phyloP scores from a whole-genome alignment of 35 echinoderm and acorn worm species.

The Eucidaris tribuloides region DNA sequence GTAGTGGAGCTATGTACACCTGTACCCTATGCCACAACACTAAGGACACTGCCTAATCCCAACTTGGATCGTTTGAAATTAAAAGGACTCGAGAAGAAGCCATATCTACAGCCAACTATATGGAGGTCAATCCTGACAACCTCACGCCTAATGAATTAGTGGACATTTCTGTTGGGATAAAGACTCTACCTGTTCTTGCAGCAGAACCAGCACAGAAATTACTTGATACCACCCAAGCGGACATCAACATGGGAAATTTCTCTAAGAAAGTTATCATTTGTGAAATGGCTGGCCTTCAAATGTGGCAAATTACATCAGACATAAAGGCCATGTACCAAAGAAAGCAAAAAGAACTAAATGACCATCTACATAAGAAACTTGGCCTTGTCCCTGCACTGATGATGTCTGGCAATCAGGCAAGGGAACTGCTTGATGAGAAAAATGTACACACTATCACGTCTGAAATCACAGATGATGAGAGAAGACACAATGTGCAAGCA shows the following conservation, averaged over 20 bases:
- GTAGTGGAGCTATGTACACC: slow-evolving; percentile 15
- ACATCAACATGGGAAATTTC: slow-evolving; percentile 45
- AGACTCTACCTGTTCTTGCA: slow-evolving; percentile 16
- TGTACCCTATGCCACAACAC: slow-evolving; percentile 45
- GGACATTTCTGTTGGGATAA: background rate
- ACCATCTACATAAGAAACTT: background rate
- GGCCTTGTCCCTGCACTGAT: slow-evolving; percentile 11
- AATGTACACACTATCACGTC: background rate
- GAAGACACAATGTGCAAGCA: no score
- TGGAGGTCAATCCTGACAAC: slow-evolving; percentile 26
- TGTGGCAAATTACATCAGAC: slow-evolving; percentile 5
- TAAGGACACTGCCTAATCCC: background rate
- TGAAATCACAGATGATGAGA: no score
- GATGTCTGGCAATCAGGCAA: slow-evolving; percentile 52
- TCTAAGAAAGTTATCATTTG: slow-evolving; percentile 35
- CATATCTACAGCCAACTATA: background rate
- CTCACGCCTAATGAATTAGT: background rate
- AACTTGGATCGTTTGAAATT: slow-evolving; percentile 5
- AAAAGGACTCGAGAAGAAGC: slow-evolving; percentile 5
- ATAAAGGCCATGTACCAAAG: slow-evolving; percentile 1
- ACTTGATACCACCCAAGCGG: slow-evolving; percentile 48
- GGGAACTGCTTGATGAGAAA: background rate
- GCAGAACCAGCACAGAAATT: slow-evolving; percentile 5
- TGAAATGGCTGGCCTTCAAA: slow-evolving; percentile 34
- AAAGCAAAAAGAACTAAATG: background rate